These are phyloP conservation scores for Lepidochitona cinerea DNA, from an alignment of 2,888 invertebrate genomes.

Conservation along the genomic window DNA sequence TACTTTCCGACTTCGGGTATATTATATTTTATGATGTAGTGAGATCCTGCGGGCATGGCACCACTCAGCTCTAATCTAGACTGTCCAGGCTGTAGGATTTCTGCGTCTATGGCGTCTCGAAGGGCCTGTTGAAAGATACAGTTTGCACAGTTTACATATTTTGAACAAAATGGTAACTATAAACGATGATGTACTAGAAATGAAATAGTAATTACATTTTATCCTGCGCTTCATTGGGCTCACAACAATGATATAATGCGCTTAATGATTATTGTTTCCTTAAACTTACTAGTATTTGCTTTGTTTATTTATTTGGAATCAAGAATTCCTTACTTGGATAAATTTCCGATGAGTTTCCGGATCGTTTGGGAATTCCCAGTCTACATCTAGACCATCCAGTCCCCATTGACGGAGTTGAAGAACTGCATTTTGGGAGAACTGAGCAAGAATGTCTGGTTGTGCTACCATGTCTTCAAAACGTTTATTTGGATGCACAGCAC, in stretches of 20 bases:
- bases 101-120: neutral
- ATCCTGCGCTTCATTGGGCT: too few relatives aligned
- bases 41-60: neutral
- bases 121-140: neutral
- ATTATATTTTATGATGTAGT: neutral
- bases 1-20: neutral
- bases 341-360: neutral
- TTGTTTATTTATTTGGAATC: too few relatives aligned
- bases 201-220: too few relatives aligned
- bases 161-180: too few relatives aligned
- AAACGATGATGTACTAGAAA: too few relatives aligned
- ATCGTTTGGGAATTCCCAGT: neutral
- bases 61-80: neutral
- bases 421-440: neutral
- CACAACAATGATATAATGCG: too few relatives aligned
- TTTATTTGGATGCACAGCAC: neutral
- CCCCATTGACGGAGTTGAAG: neutral
- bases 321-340: neutral
- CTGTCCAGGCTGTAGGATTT: neutral
- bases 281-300: too few relatives aligned
- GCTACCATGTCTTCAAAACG: neutral
- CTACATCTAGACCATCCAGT: neutral
- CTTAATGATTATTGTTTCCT: too few relatives aligned
- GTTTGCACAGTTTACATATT: neutral
- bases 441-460: neutral